Evolutionary conservation across 2,797 vertebrate species (phyloP).

Genomic region (Alectoris magna): DNA sequence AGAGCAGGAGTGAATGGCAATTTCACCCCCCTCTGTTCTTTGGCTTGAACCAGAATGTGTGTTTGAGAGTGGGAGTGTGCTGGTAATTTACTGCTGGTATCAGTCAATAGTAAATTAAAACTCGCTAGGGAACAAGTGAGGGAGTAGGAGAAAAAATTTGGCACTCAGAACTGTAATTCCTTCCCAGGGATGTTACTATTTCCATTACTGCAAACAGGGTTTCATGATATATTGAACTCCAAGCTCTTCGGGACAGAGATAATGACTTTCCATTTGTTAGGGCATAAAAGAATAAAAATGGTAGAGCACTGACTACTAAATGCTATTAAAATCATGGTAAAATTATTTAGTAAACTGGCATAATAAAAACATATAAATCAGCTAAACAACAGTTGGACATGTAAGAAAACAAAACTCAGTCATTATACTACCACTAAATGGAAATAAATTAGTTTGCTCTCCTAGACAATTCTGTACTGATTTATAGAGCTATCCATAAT

Average conservation of each 20-base stretch:
- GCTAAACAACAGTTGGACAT: conserved; percentile 38
- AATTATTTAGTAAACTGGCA: not conserved
- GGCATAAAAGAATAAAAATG: conserved; percentile 6
- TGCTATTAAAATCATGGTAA: conserved; percentile 43
- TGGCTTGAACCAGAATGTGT: conserved; percentile 37
- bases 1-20: not conserved
- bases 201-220: conserved; percentile 57
- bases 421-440: not conserved
- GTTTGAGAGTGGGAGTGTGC: conserved; percentile 61
- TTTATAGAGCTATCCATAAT: conserved; percentile 5
- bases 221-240: conserved; percentile 63
- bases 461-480: not conserved
- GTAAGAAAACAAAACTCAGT: conserved; percentile 44
- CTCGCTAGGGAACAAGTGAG: conserved; percentile 51
- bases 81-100: conserved; percentile 64
- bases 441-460: conserved; percentile 50
- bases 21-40: not conserved
- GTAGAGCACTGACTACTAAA: conserved; percentile 53
- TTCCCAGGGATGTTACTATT: conserved; percentile 71
- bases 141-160: conserved; percentile 59
- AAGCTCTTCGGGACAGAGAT: conserved; percentile 65
- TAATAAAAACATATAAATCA: conserved; percentile 61
- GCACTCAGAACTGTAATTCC: conserved; percentile 53
- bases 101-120: conserved; percentile 71
- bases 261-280: conserved; percentile 63